A percentile compares a stretch with the other conserved stretches of the same genome.
Evolutionary conservation across 2,113 vertebrate species (phyloP).

Genomic region (Asarcornis scutulata): DNA sequence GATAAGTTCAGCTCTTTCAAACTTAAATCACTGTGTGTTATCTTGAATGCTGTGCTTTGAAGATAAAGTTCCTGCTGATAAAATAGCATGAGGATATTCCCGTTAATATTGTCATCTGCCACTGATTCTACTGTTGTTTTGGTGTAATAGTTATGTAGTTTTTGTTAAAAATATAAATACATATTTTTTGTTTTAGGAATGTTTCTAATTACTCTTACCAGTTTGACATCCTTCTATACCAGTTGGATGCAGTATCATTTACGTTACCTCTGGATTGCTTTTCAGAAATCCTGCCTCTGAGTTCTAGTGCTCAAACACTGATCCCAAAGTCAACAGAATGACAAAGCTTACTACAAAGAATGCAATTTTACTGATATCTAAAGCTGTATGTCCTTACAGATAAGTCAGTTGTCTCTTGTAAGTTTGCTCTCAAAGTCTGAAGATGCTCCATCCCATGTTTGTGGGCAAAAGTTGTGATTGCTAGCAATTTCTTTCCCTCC

Average conservation of each 20-base stretch:
- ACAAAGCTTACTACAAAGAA: neutral
- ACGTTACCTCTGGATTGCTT: neutral
- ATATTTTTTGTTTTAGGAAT: neutral
- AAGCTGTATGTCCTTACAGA: neutral
- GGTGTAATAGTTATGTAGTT: neutral
- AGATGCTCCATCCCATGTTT: neutral
- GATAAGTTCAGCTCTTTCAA: neutral
- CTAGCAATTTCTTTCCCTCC: fast-evolving
- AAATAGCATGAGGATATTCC: neutral
- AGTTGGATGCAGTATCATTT: neutral
- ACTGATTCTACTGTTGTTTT: neutral
- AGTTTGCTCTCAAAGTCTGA: neutral
- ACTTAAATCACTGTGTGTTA: neutral
- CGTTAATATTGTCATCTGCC: neutral
- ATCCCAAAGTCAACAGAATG: neutral
- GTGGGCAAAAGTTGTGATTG: neutral
- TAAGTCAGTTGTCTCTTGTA: neutral
- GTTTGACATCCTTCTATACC: neutral
- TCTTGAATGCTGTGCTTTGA: neutral
- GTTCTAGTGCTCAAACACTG: neutral
- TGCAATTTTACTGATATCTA: neutral
- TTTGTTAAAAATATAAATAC: neutral
- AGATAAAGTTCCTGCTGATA: neutral
- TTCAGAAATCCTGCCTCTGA: neutral
- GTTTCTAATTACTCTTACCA: neutral